These are phyloP conservation scores for Typhlomys cinereus DNA, from an alignment of 2,113 vertebrate species.

Conservation along the genomic window DNA sequence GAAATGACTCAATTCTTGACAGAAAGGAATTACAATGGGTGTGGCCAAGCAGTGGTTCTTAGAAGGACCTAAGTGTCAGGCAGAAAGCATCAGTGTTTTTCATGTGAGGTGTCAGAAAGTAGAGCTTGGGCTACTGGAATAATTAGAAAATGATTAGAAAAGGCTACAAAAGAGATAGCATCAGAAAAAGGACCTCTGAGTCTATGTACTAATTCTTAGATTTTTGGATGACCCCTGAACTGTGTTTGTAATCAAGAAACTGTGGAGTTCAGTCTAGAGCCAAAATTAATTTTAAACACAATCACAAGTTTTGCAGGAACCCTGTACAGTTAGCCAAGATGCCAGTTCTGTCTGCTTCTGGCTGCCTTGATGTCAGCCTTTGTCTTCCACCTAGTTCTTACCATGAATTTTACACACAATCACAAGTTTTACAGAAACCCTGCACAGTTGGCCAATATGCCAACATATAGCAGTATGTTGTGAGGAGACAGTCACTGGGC, in stretches of 20 bases:
- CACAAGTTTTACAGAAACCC: too few species aligned
- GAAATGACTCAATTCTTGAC: not conserved
- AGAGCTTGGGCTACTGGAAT: not conserved
- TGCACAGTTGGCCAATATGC: not conserved
- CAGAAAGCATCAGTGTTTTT: not conserved
- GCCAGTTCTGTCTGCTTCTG: too few species aligned
- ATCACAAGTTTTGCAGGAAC: constrained; percentile 11
- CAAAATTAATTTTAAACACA: not conserved
- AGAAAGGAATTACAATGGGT: not conserved
- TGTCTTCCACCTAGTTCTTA: too few species aligned
- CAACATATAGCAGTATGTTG: constrained; percentile 4
- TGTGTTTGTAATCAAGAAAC: not conserved
- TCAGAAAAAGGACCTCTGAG: not conserved
- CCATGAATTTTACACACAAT: too few species aligned
- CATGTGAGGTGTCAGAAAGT: not conserved
- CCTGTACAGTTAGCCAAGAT: not conserved
- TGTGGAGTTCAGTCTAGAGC: not conserved
- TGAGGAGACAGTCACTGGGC: not conserved
- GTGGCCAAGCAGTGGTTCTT: too few species aligned
- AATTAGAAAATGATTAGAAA: not conserved
- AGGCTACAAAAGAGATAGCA: not conserved
- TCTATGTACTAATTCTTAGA: not conserved
- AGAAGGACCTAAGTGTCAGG: too few species aligned
- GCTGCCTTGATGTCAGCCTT: too few species aligned
- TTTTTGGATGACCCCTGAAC: not conserved